These are phyloP conservation scores for Pelmatolapia mariae DNA, from an alignment of 2,113 vertebrate species.

Conservation along the genomic window DNA sequence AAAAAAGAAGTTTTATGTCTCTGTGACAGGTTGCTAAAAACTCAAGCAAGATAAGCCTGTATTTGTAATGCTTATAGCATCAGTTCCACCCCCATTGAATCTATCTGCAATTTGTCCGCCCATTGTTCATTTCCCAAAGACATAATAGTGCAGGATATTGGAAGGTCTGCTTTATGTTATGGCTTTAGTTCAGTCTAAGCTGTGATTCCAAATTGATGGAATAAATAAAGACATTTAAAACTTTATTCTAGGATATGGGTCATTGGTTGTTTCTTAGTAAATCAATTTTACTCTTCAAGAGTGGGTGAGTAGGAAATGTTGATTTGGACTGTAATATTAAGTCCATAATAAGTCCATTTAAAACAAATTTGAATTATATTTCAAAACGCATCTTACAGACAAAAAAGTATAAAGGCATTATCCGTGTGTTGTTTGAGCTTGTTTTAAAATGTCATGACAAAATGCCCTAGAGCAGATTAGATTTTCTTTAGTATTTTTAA, in stretches of 20 bases:
- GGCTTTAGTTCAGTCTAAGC: background rate
- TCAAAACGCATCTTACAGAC: background rate
- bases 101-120: background rate
- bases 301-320: background rate
- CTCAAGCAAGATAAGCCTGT: background rate
- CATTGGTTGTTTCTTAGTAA: background rate
- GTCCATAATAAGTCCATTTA: background rate
- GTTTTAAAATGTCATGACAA: conserved; percentile 3
- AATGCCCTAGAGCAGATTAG: background rate
- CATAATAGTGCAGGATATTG: background rate
- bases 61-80: background rate
- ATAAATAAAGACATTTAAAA: background rate
- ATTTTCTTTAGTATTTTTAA: background rate
- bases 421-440: background rate
- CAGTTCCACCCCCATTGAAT: background rate
- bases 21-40: background rate
- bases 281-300: background rate
- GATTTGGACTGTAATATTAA: background rate
- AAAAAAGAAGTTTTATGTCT: background rate
- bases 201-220: background rate
- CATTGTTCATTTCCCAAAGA: background rate
- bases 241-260: background rate
- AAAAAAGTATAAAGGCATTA: background rate
- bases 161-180: background rate
- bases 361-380: background rate